These are phyloP conservation scores for Andrena trimmerana DNA, from an alignment of 2,888 invertebrate genomes.

Conservation along the genomic window DNA sequence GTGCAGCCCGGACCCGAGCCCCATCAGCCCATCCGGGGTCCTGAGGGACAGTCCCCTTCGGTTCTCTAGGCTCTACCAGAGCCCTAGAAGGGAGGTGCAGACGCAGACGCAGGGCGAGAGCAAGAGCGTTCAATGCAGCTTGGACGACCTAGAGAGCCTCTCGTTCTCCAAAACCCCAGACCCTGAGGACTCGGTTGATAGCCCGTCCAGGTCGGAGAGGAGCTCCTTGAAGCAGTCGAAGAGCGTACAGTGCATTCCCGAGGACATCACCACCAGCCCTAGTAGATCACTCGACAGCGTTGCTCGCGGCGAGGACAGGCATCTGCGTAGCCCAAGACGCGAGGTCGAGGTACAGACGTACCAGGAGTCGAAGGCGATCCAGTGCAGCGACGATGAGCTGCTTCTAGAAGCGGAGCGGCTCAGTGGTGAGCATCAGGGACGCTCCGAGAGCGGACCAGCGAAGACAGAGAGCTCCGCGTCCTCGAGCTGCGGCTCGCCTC, in stretches of 20 bases:
- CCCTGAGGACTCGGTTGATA: conserved; percentile 33
- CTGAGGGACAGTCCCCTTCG: conserved; percentile 32
- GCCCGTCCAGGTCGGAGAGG: conserved; percentile 44
- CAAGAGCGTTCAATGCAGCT: conserved; percentile 79
- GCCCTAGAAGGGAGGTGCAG: conserved; percentile 77
- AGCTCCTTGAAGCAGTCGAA: conserved; percentile 71
- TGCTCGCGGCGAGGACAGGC: conserved; percentile 26
- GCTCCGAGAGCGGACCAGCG: conserved; percentile 53
- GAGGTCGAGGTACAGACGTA: conserved; percentile 80
- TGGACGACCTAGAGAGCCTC: conserved; percentile 72
- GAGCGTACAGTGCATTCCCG: conserved; percentile 72
- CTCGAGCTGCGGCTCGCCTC: conserved; percentile 64
- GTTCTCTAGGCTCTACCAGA: conserved; percentile 64
- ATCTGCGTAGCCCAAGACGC: conserved; percentile 67
- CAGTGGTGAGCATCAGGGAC: conserved; percentile 1
- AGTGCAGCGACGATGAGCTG: conserved; percentile 74
- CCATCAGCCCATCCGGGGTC: conserved; percentile 32
- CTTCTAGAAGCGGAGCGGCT: conserved; percentile 59
- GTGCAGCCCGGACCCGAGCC: conserved; percentile 72
- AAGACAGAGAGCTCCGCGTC: conserved; percentile 67
- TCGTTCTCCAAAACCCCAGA: conserved; percentile 35
- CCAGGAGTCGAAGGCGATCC: conserved; percentile 79
- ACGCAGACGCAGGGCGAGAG: conserved; percentile 81
- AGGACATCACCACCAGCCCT: conserved; percentile 58
- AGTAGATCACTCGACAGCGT: conserved; percentile 10